phyloP scores from a whole-genome alignment of 2,888 invertebrate species.

The Apeira syringaria region DNA sequence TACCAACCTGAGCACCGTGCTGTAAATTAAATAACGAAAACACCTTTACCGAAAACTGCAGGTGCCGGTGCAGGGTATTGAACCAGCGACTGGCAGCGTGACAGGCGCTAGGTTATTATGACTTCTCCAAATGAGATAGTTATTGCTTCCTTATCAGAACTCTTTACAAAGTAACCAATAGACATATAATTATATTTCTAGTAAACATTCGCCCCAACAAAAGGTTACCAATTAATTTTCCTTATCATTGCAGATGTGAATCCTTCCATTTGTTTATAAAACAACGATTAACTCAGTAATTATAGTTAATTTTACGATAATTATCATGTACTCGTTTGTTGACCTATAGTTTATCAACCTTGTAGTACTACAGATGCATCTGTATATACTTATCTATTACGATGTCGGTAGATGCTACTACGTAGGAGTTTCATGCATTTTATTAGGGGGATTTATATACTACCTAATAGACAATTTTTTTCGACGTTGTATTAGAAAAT shows the following conservation, averaged over 20 bases:
- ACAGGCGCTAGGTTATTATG: no score
- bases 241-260: conserved; percentile 16
- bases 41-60: no score
- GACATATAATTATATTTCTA: neutral
- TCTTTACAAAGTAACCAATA: neutral
- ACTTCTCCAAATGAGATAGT: no score
- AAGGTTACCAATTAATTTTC: conserved; percentile 3
- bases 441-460: no score
- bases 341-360: conserved; percentile 21
- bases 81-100: no score
- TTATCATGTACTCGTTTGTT: conserved; percentile 9
- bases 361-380: conserved; percentile 11
- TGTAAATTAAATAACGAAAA: no score
- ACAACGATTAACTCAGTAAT: conserved; percentile 13
- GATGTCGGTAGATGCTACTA: no score
- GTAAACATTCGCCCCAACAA: neutral
- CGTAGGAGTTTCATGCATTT: no score
- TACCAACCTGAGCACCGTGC: no score
- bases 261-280: conserved; percentile 12
- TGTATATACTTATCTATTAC: neutral
- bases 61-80: no score
- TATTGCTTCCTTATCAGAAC: neutral
- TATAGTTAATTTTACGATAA: conserved; percentile 13
- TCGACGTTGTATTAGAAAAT: no score
- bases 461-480: no score